Conservation (phyloP, 2,113 vertebrate genomes). For the Greenwoodochromis staneri region DNA sequence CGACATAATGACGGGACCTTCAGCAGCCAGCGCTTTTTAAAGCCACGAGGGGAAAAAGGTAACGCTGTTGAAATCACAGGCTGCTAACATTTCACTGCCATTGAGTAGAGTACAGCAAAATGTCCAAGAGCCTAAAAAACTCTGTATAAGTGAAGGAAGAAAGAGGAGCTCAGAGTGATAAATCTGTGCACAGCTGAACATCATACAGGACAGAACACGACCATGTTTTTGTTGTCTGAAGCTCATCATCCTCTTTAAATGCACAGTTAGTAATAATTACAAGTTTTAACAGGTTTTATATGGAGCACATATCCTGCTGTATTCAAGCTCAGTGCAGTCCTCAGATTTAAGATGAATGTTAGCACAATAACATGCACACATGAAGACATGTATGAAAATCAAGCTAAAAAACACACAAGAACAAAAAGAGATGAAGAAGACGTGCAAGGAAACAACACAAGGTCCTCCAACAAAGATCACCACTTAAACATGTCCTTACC, state of each 20-base stretch:
- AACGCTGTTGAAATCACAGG: constrained; percentile 9
- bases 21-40: constrained; percentile 45
- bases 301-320: accelerated
- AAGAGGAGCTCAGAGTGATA: neutral
- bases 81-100: constrained; percentile 11
- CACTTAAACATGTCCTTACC: constrained; percentile 58
- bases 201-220: accelerated
- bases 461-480: neutral
- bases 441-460: accelerated
- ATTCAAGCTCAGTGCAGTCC: neutral
- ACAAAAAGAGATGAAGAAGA: neutral
- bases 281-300: accelerated
- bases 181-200: neutral
- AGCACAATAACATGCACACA: neutral
- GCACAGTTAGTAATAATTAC: neutral
- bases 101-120: neutral
- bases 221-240: accelerated
- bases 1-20: constrained; percentile 68
- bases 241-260: accelerated
- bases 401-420: neutral
- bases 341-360: neutral
- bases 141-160: neutral
- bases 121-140: neutral
- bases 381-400: neutral
- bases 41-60: neutral